Conservation (phyloP, 2,888 invertebrate genomes). For the Eristalis intricaria region DNA sequence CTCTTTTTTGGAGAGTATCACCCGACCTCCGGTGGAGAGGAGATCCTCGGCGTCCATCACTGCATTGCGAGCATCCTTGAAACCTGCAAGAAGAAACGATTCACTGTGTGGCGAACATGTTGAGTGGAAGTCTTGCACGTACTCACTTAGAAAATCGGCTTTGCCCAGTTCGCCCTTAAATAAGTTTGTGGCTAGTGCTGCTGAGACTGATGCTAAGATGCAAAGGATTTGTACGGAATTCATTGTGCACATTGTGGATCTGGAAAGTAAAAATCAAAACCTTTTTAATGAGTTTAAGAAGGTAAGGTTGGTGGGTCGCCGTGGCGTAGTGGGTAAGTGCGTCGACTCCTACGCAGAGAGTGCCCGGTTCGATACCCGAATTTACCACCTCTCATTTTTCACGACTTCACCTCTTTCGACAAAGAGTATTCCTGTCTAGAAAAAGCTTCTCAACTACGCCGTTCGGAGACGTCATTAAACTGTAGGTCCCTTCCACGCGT, state of each 20-base stretch:
- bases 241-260: conserved; percentile 14
- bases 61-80: conserved; percentile 77
- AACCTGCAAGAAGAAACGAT: conserved; percentile 73
- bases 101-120: background rate
- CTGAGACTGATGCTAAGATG: background rate
- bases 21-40: conserved; percentile 77
- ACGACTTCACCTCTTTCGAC: too few species aligned
- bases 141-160: conserved; percentile 39
- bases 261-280: background rate
- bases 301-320: too few species aligned
- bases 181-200: background rate
- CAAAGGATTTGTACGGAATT: background rate
- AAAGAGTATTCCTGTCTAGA: too few species aligned
- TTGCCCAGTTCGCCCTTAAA: background rate
- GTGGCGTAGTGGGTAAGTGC: too few species aligned
- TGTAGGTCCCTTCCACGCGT: too few species aligned
- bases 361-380: too few species aligned
- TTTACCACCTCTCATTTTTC: too few species aligned
- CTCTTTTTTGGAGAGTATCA: conserved; percentile 75
- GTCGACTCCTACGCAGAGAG: too few species aligned
- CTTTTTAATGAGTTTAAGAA: too few species aligned
- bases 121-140: background rate
- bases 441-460: too few species aligned
- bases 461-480: too few species aligned
- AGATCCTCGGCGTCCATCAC: conserved; percentile 78